Evolutionary conservation across 2,113 vertebrate species (phyloP), one percentile per base, ranked within the genome.

Genomic region (Cyprinus carpio): DNA sequence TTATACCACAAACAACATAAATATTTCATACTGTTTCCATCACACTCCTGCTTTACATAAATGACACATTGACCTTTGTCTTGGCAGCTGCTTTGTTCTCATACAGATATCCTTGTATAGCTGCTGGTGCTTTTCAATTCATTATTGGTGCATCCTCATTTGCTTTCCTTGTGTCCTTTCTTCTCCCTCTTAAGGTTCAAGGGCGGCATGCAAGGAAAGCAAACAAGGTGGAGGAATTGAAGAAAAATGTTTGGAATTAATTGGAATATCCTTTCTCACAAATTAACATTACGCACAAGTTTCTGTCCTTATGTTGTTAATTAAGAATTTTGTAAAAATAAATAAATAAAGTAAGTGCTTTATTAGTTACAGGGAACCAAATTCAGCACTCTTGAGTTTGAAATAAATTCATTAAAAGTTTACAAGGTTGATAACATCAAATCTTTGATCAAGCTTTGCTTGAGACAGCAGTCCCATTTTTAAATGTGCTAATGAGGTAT

Each of bases 31-130:
- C 67, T 40, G 18, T 40, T 71, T 71, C 23, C 67, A 71, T 37
- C 37, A 71, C 10, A 23, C 23, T 23, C 69, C 34, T n/a, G 20
- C 11, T 72, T 72, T 72, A 13, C 69, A 72, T 72, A 72, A 72
- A 72, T 40, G 69, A 72, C 69, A 40, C 11, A 11, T 72, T 72
- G 69, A 40, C 69, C 69, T 72, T 72, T 40, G 37, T 72, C 69
- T 40, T 40, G 69, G 34, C 69, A n/a, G 69, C 69, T 40, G 69
- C 69, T 40, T n/a, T 13, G 34, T 60, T 16, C 16, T 51, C 49
- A 16, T 51, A n/a, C 9, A n/a, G 10, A 12, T 25, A n/a, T 67
- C 31, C 31, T 72, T 4, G 4, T 40, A n/a, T 20, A 23, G 67
- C 23, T 23, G 37, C 8, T 71, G 31, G 64, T 9, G 27, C 16